Conservation (phyloP, 2,797 vertebrate genomes). For the Tapera naevia region DNA sequence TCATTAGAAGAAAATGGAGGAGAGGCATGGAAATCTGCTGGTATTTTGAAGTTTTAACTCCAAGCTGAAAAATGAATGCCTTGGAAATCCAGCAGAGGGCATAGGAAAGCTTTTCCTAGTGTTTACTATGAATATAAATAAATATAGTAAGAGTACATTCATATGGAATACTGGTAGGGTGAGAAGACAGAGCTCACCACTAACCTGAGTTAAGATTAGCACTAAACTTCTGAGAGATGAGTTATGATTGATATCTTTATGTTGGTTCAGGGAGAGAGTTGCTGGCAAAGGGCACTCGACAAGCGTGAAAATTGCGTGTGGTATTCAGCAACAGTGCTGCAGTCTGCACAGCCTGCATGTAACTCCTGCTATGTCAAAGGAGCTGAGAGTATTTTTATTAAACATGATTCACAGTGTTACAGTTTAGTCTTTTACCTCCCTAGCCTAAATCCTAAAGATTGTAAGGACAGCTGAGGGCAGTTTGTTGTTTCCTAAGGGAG, state of each 20-base stretch:
- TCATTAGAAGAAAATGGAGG: neutral
- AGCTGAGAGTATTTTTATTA: neutral
- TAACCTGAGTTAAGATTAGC: neutral
- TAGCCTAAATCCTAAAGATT: neutral
- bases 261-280: neutral
- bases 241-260: neutral
- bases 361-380: neutral
- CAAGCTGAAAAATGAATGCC: neutral
- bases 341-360: neutral
- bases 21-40: neutral
- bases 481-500: neutral
- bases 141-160: neutral
- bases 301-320: neutral
- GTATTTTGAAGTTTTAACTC: neutral
- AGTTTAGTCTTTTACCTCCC: neutral
- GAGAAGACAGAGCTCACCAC: neutral
- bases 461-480: neutral
- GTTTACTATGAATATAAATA: neutral
- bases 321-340: neutral
- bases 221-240: neutral
- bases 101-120: neutral
- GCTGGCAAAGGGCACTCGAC: neutral
- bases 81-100: constrained; percentile 42
- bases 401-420: rapidly evolving
- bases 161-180: neutral